Evolutionary conservation across 2,797 vertebrate species (phyloP).

Genomic region (Scyliorhinus canicula): DNA sequence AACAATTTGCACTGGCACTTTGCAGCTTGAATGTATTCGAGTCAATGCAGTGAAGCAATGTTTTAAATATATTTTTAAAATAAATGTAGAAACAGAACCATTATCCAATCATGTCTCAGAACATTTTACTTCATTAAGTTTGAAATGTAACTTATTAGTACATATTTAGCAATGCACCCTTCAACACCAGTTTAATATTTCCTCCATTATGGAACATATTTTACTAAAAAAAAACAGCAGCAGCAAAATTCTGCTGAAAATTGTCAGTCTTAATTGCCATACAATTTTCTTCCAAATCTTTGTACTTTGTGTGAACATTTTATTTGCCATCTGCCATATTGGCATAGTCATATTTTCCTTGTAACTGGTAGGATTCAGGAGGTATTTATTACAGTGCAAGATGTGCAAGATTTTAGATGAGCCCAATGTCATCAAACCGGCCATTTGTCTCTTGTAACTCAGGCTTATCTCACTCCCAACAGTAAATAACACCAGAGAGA

Average conservation of each 20-base stretch:
- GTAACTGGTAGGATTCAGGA: not conserved
- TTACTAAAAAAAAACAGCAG: not conserved
- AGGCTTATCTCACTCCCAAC: not conserved
- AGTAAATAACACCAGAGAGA: not conserved
- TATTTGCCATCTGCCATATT: conserved; percentile 12
- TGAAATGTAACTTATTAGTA: not conserved
- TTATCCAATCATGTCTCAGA: not conserved
- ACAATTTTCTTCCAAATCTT: not conserved
- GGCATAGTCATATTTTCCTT: not conserved
- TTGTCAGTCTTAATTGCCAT: not conserved
- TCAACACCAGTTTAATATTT: not conserved
- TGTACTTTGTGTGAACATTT: not conserved
- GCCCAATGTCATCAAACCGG: not conserved
- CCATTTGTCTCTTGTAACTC: not conserved
- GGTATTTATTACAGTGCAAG: not conserved
- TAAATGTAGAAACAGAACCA: not conserved
- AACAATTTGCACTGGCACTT: not conserved
- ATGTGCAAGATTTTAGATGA: not conserved
- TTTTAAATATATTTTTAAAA: not conserved
- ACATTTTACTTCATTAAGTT: not conserved
- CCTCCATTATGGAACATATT: not conserved
- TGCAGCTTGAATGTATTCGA: not conserved
- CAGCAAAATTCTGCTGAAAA: not conserved
- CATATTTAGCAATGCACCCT: not conserved
- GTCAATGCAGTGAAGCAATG: not conserved